Evolutionary conservation across 2,888 invertebrate genomes (phyloP), one percentile per base, ranked within the genome.

Genomic region (Xylocampa areola): DNA sequence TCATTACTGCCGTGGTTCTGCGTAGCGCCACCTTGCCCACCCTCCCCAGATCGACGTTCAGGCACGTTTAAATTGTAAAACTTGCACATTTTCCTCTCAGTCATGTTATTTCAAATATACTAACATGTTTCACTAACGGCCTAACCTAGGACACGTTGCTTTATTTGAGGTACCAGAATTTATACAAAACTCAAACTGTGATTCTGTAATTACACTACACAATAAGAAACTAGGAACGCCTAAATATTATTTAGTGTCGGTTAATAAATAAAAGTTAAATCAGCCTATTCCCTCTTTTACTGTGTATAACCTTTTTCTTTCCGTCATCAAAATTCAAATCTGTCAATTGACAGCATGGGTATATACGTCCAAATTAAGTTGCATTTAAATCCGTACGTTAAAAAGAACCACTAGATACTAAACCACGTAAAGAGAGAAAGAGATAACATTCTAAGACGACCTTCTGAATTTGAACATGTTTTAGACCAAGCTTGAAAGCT

Each of bases 31-130:
- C 76, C 82, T 40, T 86, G 86, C 35, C 89, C 90, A 72, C 80
- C 84, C 45, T 91, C 92, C 51, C 89, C 92, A 65, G 89, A 88
- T 73, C 92, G 91, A 83, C 94, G 91, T 80, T 94, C 93, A 84
- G 94, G 94, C 85, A 93, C 92, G 84, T 94, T 94, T 86, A 94
- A 93, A 90, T 94, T 94, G 90, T 94, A 94, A 87, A 93, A 94
- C 82, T 93, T 94, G 90, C 94, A 94, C 94, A 94, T 94, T 93
- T 93, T 94, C 79, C 93, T 91, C 90, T 94, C 94, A 89, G 91
- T 94, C 94, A 94, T 94, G 91, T 89, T 93, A 94, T 87, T 90
- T 86, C 85, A 91, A 89, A 84, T 80, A 82, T 82, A 89, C 85
- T 92, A 92, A 89, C 93, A 93, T 94, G 93, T 92, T 94, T 92